Base-by-base conservation (phyloP, 2,797 vertebrate genomes). In the Coilia nasus region DNA sequence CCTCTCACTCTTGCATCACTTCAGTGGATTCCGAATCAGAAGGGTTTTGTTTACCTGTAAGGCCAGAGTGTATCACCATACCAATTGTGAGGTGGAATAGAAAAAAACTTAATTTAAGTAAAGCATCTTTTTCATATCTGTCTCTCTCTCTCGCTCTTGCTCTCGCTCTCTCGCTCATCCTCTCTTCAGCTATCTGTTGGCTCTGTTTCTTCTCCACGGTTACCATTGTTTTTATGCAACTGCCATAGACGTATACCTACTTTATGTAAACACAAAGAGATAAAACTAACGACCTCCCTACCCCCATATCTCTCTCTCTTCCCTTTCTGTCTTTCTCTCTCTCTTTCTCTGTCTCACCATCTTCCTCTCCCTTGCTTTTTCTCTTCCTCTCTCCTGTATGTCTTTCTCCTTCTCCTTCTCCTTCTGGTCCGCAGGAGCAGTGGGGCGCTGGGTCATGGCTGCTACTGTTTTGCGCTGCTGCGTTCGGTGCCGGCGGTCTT, bases 391-490 rank as follows among this genome's bases (percentile, higher is more conserved):
- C 60, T 21, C 7, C 23, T 2, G 3, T 28, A 9, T 67, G 57
- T 50, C 19, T 82, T 57, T 46, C 25, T 75, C 82, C 86, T 83
- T 91, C n/a, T n/a, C 28, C 28, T 35, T 4, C 28, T n/a, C 1
- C 28, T 71, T 6, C 28, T 31, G 5, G 17, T 35, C 71, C 21
- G 11, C 94, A 98, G 97, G 91, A 93, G 93, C 80, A 90, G 95
- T 0, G 94, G 94, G 0, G 94, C 96, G 0, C 89, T 99, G 85
- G 90, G 96, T 47, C 97, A 96, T 0, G 97, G 97, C 75, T 97
- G 97, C 93, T 98, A 98, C 95, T 98, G 97, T 91, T 95, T 98
- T 0, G 98, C 96, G 0, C 89, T 99, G 64, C 90, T 98, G 62
- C 92, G 96, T 35, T 98, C 98, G 0, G 87, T 97, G 64, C 97